phyloP scores from a whole-genome alignment of 2,888 invertebrate genomes.

The Amblyjoppa proteus region DNA sequence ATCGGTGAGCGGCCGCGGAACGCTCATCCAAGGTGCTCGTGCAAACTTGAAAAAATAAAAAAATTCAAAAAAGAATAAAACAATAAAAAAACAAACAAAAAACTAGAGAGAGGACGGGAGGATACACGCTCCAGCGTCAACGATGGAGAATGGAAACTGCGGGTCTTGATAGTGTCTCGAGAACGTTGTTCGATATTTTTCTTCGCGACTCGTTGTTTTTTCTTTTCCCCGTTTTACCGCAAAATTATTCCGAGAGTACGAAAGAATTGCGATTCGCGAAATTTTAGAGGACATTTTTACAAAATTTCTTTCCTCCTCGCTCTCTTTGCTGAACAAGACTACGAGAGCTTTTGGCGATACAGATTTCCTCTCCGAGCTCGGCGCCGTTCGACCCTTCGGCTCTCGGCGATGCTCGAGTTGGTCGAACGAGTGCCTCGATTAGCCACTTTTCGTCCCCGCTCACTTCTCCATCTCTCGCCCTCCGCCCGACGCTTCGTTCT shows the following conservation, averaged over 20 bases:
- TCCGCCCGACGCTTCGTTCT: not conserved
- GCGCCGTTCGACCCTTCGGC: not conserved
- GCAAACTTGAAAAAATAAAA: constrained; percentile 49
- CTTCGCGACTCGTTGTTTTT: not conserved
- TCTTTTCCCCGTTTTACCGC: not conserved
- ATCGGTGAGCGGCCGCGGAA: constrained; percentile 45
- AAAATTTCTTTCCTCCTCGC: not conserved
- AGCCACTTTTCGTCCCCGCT: constrained; percentile 36
- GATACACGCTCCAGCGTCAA: constrained; percentile 13
- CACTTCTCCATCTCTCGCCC: constrained; percentile 8
- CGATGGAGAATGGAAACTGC: not conserved
- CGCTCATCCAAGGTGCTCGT: not conserved
- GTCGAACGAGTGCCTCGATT: constrained; percentile 54
- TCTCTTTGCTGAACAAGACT: not conserved
- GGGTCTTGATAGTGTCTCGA: not conserved
- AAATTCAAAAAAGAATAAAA: not conserved
- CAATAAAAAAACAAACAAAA: constrained; percentile 23
- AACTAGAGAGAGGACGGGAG: constrained; percentile 12
- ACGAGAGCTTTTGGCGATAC: no score
- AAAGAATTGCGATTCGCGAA: constrained; percentile 3
- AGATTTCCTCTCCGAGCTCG: not conserved
- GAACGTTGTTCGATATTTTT: constrained; percentile 22
- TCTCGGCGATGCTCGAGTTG: constrained; percentile 8
- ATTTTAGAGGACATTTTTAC: not conserved
- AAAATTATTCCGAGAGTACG: not conserved